These are phyloP conservation scores for Trichoplusia ni DNA, from an alignment of 1,140 invertebrate genomes.

Conservation along the genomic window DNA sequence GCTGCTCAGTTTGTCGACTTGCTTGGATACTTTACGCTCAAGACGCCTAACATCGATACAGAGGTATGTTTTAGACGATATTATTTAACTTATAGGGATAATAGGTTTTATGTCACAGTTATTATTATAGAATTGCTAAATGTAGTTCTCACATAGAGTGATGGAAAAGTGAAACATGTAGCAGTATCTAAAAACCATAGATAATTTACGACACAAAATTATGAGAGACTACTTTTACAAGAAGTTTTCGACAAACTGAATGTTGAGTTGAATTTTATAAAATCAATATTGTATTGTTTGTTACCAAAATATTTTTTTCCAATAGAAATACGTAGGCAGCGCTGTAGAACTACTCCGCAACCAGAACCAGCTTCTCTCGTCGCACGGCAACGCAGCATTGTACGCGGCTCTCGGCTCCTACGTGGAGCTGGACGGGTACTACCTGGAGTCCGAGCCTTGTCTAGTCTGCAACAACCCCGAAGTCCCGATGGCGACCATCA, in stretches of 20 bases:
- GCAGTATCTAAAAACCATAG: no score
- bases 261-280: no score
- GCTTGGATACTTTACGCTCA: constrained; percentile 95
- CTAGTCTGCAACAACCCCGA: constrained; percentile 99
- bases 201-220: no score
- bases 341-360: constrained; percentile 92
- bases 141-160: no score
- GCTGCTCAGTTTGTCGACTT: constrained; percentile 98
- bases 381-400: constrained; percentile 96
- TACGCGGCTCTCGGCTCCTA: constrained; percentile 95
- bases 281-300: neutral
- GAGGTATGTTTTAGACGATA: no score
- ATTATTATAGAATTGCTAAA: no score
- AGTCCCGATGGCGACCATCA: constrained; percentile 94
- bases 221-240: no score
- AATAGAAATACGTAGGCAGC: constrained; percentile 89
- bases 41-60: constrained; percentile 85
- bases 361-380: constrained; percentile 93
- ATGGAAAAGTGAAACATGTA: no score
- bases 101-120: no score
- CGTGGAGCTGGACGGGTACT: constrained; percentile 97
- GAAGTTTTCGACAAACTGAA: no score
- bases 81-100: constrained; percentile 1
- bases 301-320: no score
- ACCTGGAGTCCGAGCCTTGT: constrained; percentile 97